A percentile compares a stretch with the other conserved stretches of the same genome.
Conservation (phyloP, 2,888 invertebrate genomes). For the Zelleria hepariella region DNA sequence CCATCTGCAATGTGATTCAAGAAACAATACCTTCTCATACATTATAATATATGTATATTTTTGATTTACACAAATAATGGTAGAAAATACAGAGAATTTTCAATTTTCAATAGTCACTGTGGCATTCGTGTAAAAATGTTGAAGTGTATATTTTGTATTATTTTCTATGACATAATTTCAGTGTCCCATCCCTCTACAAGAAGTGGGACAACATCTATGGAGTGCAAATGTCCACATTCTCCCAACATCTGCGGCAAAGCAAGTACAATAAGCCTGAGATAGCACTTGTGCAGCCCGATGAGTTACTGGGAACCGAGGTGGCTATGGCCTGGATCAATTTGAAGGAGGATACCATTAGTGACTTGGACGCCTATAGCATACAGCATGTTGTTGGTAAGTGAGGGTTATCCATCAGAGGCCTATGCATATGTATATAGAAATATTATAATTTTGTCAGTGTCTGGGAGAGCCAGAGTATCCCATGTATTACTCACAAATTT, state of each 20-base stretch:
- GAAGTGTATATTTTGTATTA: neutral
- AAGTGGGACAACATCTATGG: conserved; percentile 88
- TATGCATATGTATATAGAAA: too few relatives aligned
- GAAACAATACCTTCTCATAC: too few relatives aligned
- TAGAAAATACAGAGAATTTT: too few relatives aligned
- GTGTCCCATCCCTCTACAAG: conserved; percentile 75
- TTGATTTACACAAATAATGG: too few relatives aligned
- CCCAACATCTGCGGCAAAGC: conserved; percentile 72
- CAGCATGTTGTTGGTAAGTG: conserved; percentile 72
- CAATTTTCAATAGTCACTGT: too few relatives aligned
- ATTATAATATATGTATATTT: too few relatives aligned
- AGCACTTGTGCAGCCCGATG: conserved; percentile 60
- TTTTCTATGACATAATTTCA: too few relatives aligned
- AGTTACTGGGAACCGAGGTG: conserved; percentile 76
- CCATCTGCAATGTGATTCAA: too few relatives aligned
- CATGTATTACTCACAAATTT: too few relatives aligned
- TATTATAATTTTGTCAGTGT: too few relatives aligned
- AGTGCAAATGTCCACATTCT: conserved; percentile 80
- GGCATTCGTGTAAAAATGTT: neutral
- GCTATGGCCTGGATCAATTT: conserved; percentile 79
- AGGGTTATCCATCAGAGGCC: neutral
- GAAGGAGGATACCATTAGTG: conserved; percentile 69
- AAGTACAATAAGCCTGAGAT: conserved; percentile 79
- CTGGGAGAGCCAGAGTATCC: too few relatives aligned
- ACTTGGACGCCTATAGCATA: conserved; percentile 73